These are phyloP conservation scores for Microdon myrmicae DNA, from an alignment of 2,888 invertebrate genomes.

Conservation along the genomic window DNA sequence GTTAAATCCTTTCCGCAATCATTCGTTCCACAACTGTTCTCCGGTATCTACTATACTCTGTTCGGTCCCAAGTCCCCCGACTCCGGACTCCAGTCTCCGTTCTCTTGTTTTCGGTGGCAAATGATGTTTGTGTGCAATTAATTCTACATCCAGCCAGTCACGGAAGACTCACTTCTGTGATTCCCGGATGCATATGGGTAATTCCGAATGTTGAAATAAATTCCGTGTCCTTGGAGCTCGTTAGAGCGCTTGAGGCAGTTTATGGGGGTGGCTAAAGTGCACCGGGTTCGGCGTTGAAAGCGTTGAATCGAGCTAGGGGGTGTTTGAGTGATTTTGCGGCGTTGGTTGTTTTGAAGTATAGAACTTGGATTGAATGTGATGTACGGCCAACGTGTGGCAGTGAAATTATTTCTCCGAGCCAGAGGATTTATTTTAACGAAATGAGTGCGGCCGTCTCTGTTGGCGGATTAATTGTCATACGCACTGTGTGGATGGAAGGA, in stretches of 20 bases:
- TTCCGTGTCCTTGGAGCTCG: constrained; percentile 29
- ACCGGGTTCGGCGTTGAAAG: constrained; percentile 6
- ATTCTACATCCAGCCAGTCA: constrained; percentile 21
- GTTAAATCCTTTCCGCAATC: constrained; percentile 37
- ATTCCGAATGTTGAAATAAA: constrained; percentile 37
- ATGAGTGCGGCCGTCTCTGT: too few species aligned
- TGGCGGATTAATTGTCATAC: too few species aligned
- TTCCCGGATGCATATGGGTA: constrained; percentile 43
- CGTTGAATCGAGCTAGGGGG: constrained; percentile 13
- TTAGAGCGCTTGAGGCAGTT: neutral
- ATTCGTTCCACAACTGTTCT: constrained; percentile 21
- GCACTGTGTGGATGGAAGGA: too few species aligned
- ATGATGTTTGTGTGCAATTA: constrained; percentile 37
- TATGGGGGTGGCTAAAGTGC: constrained; percentile 17
- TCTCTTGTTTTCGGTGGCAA: too few species aligned
- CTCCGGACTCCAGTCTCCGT: too few species aligned
- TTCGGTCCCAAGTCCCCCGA: too few species aligned
- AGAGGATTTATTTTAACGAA: too few species aligned
- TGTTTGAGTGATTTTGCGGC: constrained; percentile 23
- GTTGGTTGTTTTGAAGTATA: constrained; percentile 16
- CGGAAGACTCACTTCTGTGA: constrained; percentile 41
- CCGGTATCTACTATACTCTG: constrained; percentile 21
- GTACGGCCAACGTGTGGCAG: too few species aligned
- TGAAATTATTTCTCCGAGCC: too few species aligned
- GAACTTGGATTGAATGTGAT: too few species aligned